Conservation (phyloP, 2,113 vertebrate genomes). For the Pholis gunnellus region DNA sequence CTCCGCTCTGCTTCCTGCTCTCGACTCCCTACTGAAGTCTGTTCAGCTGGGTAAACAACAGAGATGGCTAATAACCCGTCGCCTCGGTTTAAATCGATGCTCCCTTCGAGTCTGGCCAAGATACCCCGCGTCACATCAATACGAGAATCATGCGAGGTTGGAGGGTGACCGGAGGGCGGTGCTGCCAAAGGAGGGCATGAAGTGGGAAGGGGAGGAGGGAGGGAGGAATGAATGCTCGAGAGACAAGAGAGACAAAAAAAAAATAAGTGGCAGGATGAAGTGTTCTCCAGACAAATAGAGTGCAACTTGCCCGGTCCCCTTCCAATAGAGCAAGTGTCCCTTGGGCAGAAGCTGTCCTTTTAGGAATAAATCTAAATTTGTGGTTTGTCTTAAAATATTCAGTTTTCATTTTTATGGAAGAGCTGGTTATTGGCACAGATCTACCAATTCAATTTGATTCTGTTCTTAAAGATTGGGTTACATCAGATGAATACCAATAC, state of each 20-base stretch:
- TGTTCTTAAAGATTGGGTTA: background rate
- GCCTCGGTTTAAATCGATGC: conserved; percentile 54
- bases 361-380: background rate
- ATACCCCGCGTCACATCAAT: conserved; percentile 28
- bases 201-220: background rate
- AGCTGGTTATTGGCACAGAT: background rate
- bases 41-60: conserved; percentile 60
- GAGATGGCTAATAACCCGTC: conserved; percentile 57
- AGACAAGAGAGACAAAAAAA: background rate
- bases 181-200: conserved; percentile 6
- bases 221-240: background rate
- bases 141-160: conserved; percentile 21
- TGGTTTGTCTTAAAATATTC: background rate
- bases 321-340: background rate
- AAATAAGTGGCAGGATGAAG: conserved; percentile 3
- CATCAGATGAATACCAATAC: background rate
- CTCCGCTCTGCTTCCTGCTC: conserved; percentile 31
- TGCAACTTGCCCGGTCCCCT: background rate
- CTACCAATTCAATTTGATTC: background rate
- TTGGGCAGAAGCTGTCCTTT: background rate
- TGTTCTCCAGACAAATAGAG: conserved; percentile 33
- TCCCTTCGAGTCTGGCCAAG: conserved; percentile 24
- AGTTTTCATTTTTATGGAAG: background rate
- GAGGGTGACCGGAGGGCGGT: conserved; percentile 9
- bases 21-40: conserved; percentile 8